Evolutionary conservation across 2,888 invertebrate species (phyloP), one percentile per base, ranked within the genome.

Genomic region (Biston stratarius): DNA sequence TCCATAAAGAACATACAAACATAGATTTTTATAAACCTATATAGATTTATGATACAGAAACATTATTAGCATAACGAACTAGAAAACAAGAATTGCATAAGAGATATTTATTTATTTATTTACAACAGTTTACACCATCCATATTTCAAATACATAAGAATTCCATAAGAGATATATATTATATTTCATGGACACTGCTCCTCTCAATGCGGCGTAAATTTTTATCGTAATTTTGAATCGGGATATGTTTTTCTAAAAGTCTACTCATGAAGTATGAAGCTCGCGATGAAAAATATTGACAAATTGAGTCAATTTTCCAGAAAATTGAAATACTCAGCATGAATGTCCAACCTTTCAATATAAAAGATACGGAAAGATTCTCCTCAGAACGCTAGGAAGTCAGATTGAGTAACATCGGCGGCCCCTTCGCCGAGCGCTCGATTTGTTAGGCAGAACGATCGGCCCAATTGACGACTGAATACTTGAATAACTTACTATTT

Each of bases 401-500:
- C 76, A 75, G 77, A 80, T 81, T 83, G 80, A 83, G 82, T 82
- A 84, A 84, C 81, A 80, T 72, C 71, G 51, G 77, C 72, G 76
- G 75, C 76, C 74, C 75, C 70, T 70, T 77, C 72, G 60, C 59
- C 67, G 63, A 64, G 76, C 75, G 79, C 78, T 75, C 85, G 81
- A 87, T 87, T 86, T 87, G 85, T 86, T 81, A 80, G 79, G 71
- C 74, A 76, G 66, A 79, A 75, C 82, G 84, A 74, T 74, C 78
- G 74, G 74, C 76, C 77, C 74, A 72, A 74, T 75, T 81, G 81
- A 83, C 82, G 81, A 79, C 70, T 77, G 81, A 77, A 79, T 83
- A 82, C 83, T 84, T 81, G 79, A 82, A 79, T 79, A 79, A 81
- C 76, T 81, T 75, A 75, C 74, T 75, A 74, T 71, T 75, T 61